Percentiles rank a stretch among this genome's conserved stretches.
These are phyloP conservation scores for Candoia aspera DNA, from an alignment of 2,113 vertebrate species.

Conservation along the genomic window DNA sequence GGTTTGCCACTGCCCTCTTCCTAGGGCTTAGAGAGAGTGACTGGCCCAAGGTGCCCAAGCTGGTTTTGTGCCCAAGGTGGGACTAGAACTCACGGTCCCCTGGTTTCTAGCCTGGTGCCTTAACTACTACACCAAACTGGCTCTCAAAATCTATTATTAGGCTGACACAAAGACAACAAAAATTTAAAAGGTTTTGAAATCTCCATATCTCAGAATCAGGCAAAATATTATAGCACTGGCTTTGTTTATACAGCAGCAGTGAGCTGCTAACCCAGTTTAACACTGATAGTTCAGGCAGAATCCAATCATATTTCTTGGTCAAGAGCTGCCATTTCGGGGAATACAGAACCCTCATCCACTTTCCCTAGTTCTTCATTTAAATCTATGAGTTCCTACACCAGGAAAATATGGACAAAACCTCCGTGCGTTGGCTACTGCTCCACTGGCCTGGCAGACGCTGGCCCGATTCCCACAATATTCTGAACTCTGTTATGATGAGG, in stretches of 20 bases:
- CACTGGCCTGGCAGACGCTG: background rate
- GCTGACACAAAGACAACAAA: background rate
- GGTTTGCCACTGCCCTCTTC: too few species aligned
- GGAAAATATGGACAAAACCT: background rate
- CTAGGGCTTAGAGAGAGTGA: too few species aligned
- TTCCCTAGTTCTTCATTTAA: background rate
- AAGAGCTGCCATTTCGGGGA: background rate
- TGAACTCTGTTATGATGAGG: background rate
- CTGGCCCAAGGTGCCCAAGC: too few species aligned
- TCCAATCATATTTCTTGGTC: background rate
- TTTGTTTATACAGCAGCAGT: background rate
- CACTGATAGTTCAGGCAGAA: background rate
- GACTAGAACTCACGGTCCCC: too few species aligned
- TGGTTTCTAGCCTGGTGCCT: too few species aligned
- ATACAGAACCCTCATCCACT: background rate
- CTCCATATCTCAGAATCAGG: background rate
- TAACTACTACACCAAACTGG: too few species aligned
- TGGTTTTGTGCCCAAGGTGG: too few species aligned
- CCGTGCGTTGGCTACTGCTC: background rate
- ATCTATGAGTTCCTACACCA: background rate
- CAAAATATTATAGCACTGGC: background rate
- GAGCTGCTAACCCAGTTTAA: background rate
- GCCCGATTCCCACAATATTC: background rate
- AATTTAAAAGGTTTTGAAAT: background rate
- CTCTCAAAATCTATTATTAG: background rate